phyloP scores from a whole-genome alignment of 2,888 invertebrate genomes.

The Synanthedon myopaeformis region DNA sequence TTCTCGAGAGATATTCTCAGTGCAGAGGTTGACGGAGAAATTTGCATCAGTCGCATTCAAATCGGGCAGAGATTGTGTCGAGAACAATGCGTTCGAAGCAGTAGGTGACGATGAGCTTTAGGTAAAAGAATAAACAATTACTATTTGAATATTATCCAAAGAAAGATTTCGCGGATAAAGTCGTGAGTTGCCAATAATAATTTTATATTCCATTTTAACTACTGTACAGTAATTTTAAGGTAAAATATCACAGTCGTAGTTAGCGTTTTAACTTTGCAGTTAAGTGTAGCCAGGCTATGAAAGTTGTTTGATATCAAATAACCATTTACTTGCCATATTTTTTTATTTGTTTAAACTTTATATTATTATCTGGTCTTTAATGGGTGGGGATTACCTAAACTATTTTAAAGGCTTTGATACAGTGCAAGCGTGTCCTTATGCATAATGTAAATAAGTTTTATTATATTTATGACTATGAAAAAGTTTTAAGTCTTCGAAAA shows the following conservation, averaged over 20 bases:
- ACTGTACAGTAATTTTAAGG: slow-evolving; percentile 4
- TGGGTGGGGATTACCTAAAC: no score
- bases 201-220: slow-evolving; percentile 14
- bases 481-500: no score
- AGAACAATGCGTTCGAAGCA: slow-evolving; percentile 94
- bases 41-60: slow-evolving; percentile 79
- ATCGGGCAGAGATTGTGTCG: slow-evolving; percentile 78
- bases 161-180: slow-evolving; percentile 19
- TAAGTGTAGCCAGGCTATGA: slow-evolving; percentile 3
- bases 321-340: slow-evolving; percentile 7
- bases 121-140: background rate
- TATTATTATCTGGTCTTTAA: no score
- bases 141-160: slow-evolving; percentile 24
- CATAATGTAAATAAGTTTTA: no score
- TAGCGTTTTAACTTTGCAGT: background rate
- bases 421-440: no score
- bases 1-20: slow-evolving; percentile 77
- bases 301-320: background rate
- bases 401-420: no score
- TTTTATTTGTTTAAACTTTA: background rate
- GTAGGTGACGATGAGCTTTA: slow-evolving; percentile 95
- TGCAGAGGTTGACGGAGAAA: slow-evolving; percentile 79
- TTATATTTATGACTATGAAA: no score
- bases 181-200: slow-evolving; percentile 37
- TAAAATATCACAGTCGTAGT: background rate